Conservation (phyloP, 1,140 invertebrate genomes). For the Eubasilissa regina region DNA sequence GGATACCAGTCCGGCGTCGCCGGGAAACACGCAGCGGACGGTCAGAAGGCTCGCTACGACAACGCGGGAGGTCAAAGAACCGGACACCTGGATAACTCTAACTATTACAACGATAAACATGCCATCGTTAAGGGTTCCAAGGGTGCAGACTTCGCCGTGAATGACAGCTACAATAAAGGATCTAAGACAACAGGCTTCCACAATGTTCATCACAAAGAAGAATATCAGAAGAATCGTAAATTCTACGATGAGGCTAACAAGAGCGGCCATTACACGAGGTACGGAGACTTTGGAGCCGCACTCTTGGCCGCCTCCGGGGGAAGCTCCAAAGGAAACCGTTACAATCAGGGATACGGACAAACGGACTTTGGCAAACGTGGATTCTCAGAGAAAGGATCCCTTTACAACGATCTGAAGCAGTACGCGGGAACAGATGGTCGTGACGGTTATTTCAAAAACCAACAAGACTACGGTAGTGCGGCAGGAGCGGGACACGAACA, state of each 20-base stretch:
- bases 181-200: slow-evolving; percentile 79
- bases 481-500: slow-evolving; percentile 59
- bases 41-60: slow-evolving; percentile 68
- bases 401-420: slow-evolving; percentile 67
- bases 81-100: slow-evolving; percentile 65
- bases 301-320: slow-evolving; percentile 68
- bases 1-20: slow-evolving; percentile 70
- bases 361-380: slow-evolving; percentile 70
- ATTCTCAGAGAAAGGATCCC: slow-evolving; percentile 70
- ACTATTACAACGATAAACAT: slow-evolving; percentile 65
- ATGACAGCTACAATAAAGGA: slow-evolving; percentile 76
- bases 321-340: slow-evolving; percentile 71
- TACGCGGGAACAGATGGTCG: slow-evolving; percentile 70
- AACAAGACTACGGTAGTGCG: slow-evolving; percentile 63
- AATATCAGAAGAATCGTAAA: slow-evolving; percentile 81
- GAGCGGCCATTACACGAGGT: slow-evolving; percentile 75
- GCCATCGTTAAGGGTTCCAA: slow-evolving; percentile 63
- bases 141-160: slow-evolving; percentile 67
- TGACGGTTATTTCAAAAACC: slow-evolving; percentile 67
- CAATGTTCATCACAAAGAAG: slow-evolving; percentile 80
- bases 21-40: slow-evolving; percentile 66
- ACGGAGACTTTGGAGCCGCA: slow-evolving; percentile 71
- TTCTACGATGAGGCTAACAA: slow-evolving; percentile 80
- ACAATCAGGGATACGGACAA: slow-evolving; percentile 70
- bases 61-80: slow-evolving; percentile 64